Percentiles rank a stretch among this genome's conserved stretches.
Conservation (phyloP, 2,888 invertebrate species). For the Macaria notata region DNA sequence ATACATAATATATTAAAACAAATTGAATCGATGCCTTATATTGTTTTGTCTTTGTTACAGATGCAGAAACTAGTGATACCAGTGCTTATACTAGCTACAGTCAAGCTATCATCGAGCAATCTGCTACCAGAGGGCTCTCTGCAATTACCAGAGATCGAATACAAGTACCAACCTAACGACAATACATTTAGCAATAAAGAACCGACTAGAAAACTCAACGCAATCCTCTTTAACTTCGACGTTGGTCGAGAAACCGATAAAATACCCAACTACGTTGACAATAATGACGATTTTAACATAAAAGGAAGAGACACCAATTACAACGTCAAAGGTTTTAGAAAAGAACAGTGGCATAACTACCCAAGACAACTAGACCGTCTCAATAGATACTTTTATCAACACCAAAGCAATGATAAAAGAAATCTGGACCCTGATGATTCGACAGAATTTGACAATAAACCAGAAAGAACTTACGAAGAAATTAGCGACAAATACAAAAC, state of each 20-base stretch:
- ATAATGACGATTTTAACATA: slow-evolving; percentile 47
- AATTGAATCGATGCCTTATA: not conserved
- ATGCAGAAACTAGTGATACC: slow-evolving; percentile 62
- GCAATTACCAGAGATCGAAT: slow-evolving; percentile 46
- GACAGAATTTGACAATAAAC: slow-evolving; percentile 38
- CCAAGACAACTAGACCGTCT: slow-evolving; percentile 70
- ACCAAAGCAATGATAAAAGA: slow-evolving; percentile 44
- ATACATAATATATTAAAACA: too few relatives aligned
- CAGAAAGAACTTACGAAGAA: slow-evolving; percentile 33
- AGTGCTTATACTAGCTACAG: slow-evolving; percentile 60
- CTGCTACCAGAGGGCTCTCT: slow-evolving; percentile 59
- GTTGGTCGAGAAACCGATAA: slow-evolving; percentile 31
- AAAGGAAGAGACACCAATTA: slow-evolving; percentile 51
- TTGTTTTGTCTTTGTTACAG: slow-evolving; percentile 57
- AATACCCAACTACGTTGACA: slow-evolving; percentile 41
- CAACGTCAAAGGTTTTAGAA: slow-evolving; percentile 61
- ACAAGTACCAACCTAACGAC: slow-evolving; percentile 59
- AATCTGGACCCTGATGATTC: slow-evolving; percentile 50
- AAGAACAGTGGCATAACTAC: slow-evolving; percentile 74
- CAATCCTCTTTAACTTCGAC: slow-evolving; percentile 54
- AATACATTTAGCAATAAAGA: slow-evolving; percentile 64
- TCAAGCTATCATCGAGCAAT: slow-evolving; percentile 67
- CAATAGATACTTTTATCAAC: slow-evolving; percentile 48
- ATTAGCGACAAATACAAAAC: slow-evolving; percentile 18
- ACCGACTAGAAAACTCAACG: slow-evolving; percentile 50